Conservation (phyloP, 2,888 invertebrate genomes). For the Nebria brevicollis region DNA sequence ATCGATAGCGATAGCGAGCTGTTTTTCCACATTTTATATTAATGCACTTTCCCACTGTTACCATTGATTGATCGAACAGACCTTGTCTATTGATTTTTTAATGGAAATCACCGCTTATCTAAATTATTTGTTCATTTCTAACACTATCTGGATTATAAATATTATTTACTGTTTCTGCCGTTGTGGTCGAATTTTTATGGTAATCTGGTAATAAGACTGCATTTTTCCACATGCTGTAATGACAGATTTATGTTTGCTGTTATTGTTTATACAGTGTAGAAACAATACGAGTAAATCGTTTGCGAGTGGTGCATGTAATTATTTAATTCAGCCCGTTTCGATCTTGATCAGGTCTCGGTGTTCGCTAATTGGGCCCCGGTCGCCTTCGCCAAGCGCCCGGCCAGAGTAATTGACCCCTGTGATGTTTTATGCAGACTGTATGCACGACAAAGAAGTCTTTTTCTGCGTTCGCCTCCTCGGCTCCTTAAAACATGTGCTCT, state of each 20-base stretch:
- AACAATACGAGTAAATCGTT: not conserved
- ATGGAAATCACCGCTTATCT: not conserved
- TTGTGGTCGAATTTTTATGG: not conserved
- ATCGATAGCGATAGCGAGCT: not conserved
- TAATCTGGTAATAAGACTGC: no score
- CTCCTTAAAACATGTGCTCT: not conserved
- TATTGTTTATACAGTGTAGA: not conserved
- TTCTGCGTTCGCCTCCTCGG: not conserved
- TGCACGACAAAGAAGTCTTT: conserved; percentile 5
- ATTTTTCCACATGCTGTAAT: no score
- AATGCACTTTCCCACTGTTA: not conserved
- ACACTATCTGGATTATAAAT: not conserved
- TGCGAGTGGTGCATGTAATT: conserved; percentile 36
- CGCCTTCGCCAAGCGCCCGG: conserved; percentile 26
- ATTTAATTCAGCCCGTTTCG: conserved; percentile 44
- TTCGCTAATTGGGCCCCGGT: conserved; percentile 43
- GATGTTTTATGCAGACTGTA: conserved; percentile 38
- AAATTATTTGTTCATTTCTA: not conserved
- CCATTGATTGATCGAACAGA: not conserved
- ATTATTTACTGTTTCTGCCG: not conserved
- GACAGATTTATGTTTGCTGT: no score
- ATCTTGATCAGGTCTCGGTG: conserved; percentile 38
- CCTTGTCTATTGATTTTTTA: not conserved
- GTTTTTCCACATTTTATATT: not conserved
- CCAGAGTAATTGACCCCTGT: conserved; percentile 42